phyloP scores from a whole-genome alignment of 2,797 vertebrate species.

The Parambassis ranga region DNA sequence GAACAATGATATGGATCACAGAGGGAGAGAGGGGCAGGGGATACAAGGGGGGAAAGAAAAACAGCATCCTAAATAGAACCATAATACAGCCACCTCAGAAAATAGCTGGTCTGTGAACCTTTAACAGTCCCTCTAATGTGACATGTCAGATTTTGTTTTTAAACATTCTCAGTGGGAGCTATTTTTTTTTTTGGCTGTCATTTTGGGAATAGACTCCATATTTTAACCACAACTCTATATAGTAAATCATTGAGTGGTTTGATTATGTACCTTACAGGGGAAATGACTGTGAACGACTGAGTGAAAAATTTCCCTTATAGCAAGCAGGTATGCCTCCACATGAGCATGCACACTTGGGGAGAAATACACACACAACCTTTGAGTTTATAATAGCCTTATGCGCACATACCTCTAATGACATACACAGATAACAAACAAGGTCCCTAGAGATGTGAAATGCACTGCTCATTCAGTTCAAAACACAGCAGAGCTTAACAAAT shows the following conservation, averaged over 20 bases:
- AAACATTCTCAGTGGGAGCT: conserved; percentile 43
- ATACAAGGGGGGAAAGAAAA: conserved; percentile 43
- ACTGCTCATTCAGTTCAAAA: conserved; percentile 57
- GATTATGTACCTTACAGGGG: background rate
- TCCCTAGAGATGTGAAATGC: conserved; percentile 56
- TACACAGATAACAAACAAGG: conserved; percentile 57
- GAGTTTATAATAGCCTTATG: conserved; percentile 45
- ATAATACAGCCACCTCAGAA: conserved; percentile 58
- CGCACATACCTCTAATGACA: conserved; percentile 28
- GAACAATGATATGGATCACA: conserved; percentile 79
- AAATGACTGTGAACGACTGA: conserved; percentile 15
- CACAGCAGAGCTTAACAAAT: conserved; percentile 58
- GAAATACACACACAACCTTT: conserved; percentile 18
- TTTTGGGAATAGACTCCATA: conserved; percentile 41
- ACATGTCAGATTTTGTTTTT: conserved; percentile 55
- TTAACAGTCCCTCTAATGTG: conserved; percentile 50
- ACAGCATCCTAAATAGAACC: conserved; percentile 60
- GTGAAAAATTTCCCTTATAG: conserved; percentile 5
- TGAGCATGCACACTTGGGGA: background rate
- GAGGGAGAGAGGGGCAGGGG: conserved; percentile 55
- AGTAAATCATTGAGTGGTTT: conserved; percentile 53
- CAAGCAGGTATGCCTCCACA: background rate
- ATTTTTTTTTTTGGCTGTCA: conserved; percentile 30
- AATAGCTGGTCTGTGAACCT: conserved; percentile 54
- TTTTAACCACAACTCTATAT: conserved; percentile 36